A percentile compares a stretch with the other conserved stretches of the same genome.
Evolutionary conservation across 2,888 invertebrate genomes (phyloP).

Genomic region (Erebia epiphron): DNA sequence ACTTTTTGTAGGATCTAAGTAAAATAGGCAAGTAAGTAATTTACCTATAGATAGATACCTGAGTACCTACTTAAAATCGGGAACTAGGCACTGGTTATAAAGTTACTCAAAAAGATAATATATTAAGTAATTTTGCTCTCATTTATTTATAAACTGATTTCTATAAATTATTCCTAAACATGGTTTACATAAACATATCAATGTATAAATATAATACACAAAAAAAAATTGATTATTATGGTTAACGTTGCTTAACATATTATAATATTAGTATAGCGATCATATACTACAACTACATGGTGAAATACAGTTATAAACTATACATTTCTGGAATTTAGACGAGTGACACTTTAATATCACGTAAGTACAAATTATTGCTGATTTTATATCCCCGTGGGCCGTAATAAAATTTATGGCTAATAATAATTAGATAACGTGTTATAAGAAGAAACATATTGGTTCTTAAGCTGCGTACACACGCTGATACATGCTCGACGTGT

Average conservation of each 20-base stretch:
- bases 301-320: neutral
- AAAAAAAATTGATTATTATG: neutral
- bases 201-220: too few relatives aligned
- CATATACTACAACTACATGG: neutral
- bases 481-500: neutral
- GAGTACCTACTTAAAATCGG: too few relatives aligned
- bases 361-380: slow-evolving; percentile 23
- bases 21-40: too few relatives aligned
- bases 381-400: slow-evolving; percentile 13
- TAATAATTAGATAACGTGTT: slow-evolving; percentile 20
- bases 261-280: neutral
- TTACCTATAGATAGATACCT: too few relatives aligned
- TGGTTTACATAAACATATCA: too few relatives aligned
- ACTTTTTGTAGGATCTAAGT: too few relatives aligned
- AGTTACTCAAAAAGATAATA: too few relatives aligned
- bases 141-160: too few relatives aligned
- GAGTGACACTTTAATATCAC: slow-evolving; percentile 8
- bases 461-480: neutral
- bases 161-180: too few relatives aligned
- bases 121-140: too few relatives aligned
- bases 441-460: slow-evolving; percentile 21
- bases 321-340: neutral
- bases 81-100: too few relatives aligned
- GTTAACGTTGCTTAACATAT: neutral
- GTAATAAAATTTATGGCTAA: slow-evolving; percentile 21